Percentiles rank a stretch among this genome's conserved stretches.
phyloP scores from a whole-genome alignment of 2,113 vertebrate genomes.

The Chauna torquata region DNA sequence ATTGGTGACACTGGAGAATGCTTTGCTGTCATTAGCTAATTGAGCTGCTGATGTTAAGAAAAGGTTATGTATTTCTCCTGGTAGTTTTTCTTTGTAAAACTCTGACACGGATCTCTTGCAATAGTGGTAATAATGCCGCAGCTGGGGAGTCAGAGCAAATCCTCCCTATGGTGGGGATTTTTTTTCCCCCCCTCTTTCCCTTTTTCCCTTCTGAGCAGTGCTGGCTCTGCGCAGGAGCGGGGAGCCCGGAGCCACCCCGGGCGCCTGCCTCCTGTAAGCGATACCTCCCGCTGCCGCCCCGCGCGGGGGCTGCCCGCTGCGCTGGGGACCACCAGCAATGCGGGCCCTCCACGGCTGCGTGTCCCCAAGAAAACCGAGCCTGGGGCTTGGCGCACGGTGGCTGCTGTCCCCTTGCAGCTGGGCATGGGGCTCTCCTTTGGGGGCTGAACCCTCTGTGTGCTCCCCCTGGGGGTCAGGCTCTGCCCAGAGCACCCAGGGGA shows the following conservation, averaged over 20 bases:
- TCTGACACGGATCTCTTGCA: conserved; percentile 59
- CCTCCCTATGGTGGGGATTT: neutral
- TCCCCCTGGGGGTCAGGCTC: too few species aligned
- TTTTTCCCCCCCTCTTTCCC: neutral
- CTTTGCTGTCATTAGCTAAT: conserved; percentile 76
- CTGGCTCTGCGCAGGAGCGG: neutral
- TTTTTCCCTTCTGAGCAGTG: rapidly evolving
- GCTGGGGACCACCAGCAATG: neutral
- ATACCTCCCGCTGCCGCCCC: neutral
- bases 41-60: conserved; percentile 73
- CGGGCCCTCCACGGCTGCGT: neutral
- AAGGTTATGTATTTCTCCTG: conserved; percentile 75
- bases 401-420: rapidly evolving
- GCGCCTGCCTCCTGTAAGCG: neutral
- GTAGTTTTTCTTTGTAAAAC: conserved; percentile 72
- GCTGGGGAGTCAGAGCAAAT: conserved; percentile 21
- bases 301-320: neutral
- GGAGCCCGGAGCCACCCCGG: neutral
- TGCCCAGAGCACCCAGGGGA: too few species aligned
- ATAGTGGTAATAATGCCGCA: conserved; percentile 1
- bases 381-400: rapidly evolving
- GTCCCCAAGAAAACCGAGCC: neutral
- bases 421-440: neutral
- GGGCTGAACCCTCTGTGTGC: neutral
- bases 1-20: conserved; percentile 64